Conservation (phyloP, 2,797 vertebrate species). For the Capromys pilorides region DNA sequence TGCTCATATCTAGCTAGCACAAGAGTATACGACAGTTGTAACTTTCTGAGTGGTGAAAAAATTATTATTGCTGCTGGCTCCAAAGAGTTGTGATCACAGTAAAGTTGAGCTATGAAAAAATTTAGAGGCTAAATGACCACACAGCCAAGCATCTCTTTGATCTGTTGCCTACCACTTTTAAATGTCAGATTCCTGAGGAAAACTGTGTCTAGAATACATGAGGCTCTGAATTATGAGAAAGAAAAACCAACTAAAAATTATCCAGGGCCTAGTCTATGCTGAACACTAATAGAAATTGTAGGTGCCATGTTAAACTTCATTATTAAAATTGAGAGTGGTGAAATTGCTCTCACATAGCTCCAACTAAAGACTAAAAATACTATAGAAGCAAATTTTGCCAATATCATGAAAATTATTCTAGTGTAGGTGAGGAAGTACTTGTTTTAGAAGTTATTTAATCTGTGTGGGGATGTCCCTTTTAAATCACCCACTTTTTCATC, state of each 20-base stretch:
- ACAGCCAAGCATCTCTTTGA: background rate
- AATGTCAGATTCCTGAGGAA: background rate
- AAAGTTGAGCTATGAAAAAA: conserved; percentile 36
- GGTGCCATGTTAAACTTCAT: conserved; percentile 13
- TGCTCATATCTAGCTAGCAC: background rate
- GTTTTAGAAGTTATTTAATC: conserved; percentile 50
- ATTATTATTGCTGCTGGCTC: background rate
- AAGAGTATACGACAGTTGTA: background rate
- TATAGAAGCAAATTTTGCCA: conserved; percentile 19
- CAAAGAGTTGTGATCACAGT: conserved; percentile 33
- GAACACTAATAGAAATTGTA: conserved; percentile 7
- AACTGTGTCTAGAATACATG: background rate
- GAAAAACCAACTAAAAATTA: conserved; percentile 20
- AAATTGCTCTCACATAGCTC: conserved; percentile 50
- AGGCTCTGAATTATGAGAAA: conserved; percentile 11
- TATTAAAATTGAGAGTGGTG: conserved; percentile 40
- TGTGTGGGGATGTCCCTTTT: background rate
- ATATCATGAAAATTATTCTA: conserved; percentile 17
- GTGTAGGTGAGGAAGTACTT: background rate
- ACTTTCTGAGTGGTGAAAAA: conserved; percentile 19
- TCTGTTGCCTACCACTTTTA: background rate
- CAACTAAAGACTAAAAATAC: conserved; percentile 50
- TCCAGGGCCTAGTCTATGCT: background rate
- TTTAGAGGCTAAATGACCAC: background rate
- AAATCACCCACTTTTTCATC: conserved; percentile 25